phyloP scores from a whole-genome alignment of 2,888 invertebrate genomes.

The Hypsopygia costalis region DNA sequence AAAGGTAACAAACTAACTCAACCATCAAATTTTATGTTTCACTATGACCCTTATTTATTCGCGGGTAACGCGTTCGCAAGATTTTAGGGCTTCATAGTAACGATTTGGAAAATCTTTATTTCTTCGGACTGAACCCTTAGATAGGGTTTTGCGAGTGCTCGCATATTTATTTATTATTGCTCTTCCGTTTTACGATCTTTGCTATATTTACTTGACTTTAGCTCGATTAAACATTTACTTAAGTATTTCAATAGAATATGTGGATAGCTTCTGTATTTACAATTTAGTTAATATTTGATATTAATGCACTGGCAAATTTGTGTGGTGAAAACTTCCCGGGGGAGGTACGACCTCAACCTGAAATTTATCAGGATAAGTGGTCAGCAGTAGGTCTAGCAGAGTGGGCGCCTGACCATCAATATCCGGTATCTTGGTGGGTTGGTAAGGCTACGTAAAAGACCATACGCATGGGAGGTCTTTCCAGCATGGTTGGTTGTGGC shows the following conservation, averaged over 20 bases:
- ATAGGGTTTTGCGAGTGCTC: conserved; percentile 44
- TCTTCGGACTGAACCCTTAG: conserved; percentile 47
- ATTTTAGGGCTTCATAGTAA: conserved; percentile 68
- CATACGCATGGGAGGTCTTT: no score
- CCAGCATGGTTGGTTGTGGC: no score
- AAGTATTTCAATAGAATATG: neutral
- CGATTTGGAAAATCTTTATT: conserved; percentile 75
- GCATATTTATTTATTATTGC: conserved; percentile 61
- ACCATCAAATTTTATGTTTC: conserved; percentile 78
- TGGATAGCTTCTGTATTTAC: no score
- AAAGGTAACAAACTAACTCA: conserved; percentile 81
- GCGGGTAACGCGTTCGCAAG: conserved; percentile 61
- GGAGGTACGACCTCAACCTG: no score
- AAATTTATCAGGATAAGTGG: no score
- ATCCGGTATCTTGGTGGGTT: no score
- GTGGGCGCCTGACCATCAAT: no score
- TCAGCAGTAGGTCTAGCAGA: no score
- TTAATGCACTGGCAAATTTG: no score
- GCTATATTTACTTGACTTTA: conserved; percentile 46
- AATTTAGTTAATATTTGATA: no score
- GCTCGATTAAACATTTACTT: conserved; percentile 19
- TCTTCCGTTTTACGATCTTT: conserved; percentile 52
- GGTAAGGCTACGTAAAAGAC: no score
- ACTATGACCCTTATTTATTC: conserved; percentile 73
- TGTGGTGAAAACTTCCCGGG: no score